These are phyloP conservation scores for Antrozous pallidus DNA, from an alignment of 2,797 vertebrate species.

Conservation along the genomic window DNA sequence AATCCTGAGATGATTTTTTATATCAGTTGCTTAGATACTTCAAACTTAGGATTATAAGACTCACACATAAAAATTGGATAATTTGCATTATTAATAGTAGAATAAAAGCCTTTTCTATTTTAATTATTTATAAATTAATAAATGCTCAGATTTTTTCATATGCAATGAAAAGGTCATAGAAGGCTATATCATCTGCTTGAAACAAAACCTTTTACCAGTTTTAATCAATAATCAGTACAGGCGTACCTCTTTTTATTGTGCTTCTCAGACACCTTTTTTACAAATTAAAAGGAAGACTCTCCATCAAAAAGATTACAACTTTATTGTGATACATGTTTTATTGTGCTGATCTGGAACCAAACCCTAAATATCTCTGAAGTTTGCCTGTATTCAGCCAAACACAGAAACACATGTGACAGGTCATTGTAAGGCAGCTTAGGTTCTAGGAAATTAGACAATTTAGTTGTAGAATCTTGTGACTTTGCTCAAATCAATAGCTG, in stretches of 20 bases:
- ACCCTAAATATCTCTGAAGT: not conserved
- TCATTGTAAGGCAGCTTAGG: not conserved
- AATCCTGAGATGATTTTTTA: not conserved
- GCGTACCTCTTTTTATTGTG: not conserved
- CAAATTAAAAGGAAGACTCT: not conserved
- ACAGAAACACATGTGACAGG: not conserved
- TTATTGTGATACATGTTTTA: not conserved
- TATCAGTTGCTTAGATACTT: not conserved
- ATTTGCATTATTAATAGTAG: not conserved
- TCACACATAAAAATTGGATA: not conserved
- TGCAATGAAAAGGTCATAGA: not conserved
- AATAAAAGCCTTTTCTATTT: conserved; percentile 17
- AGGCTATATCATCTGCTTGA: conserved; percentile 2
- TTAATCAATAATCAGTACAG: not conserved
- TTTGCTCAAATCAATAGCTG: not conserved
- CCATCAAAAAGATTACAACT: not conserved
- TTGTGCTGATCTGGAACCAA: not conserved
- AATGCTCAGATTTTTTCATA: conserved; percentile 27
- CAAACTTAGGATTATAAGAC: conserved; percentile 10
- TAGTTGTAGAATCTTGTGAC: not conserved
- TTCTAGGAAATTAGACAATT: not conserved
- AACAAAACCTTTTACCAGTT: not conserved
- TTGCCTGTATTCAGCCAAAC: not conserved
- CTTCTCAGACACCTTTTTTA: not conserved
- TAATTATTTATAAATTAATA: conserved; percentile 50